Base-by-base conservation (phyloP, 2,113 vertebrate species). In the Hippocampus abdominalis region DNA sequence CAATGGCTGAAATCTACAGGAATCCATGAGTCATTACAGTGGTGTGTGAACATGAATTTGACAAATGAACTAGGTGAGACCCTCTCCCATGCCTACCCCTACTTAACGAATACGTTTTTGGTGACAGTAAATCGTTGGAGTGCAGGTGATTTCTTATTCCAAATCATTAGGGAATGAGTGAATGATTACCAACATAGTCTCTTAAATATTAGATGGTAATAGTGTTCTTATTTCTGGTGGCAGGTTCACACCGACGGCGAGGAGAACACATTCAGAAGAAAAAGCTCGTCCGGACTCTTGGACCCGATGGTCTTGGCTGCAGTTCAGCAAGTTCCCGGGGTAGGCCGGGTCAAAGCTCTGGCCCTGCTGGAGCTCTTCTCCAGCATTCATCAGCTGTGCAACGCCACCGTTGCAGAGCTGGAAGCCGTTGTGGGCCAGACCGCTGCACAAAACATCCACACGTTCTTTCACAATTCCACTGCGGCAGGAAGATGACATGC, bases 301-400 rank as follows among this genome's bases (percentile, higher is more conserved):
- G 95, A 97, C 53, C 73, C 90, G 0, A 71, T 86, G 1, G 65
- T 95, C n/a, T 77, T 96, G 44, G 87, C 76, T 39, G 76, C 93
- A 0, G 90, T 95, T 27, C 96, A 93, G 74, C 92, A 85, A 51
- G 93, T 98, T 39, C 95, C 96, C 5, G 96, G 93, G 0, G 93
- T 99, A 0, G 95, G 96, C 0, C 91, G 82, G 72, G 89, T 93
- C 1, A 97, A 95, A 84, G 95, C 95, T 21, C 67, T 90, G 57
- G 91, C 93, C 0, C 81, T 98, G 1, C 91, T 98, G 21, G 88
- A 94, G 54, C 87, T 15, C 0, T 98, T 96, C 44, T 86, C 90
- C 20, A 95, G 88, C 78, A 83, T 98, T 80, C 92, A 93, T 10
- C 81, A 72, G 7, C 90, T 98, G 0, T 93, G 94, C 20, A 92